Percentiles rank a stretch among this genome's conserved stretches.
phyloP scores from a whole-genome alignment of 1,140 invertebrate species.

The Drosophila persimilis region DNA sequence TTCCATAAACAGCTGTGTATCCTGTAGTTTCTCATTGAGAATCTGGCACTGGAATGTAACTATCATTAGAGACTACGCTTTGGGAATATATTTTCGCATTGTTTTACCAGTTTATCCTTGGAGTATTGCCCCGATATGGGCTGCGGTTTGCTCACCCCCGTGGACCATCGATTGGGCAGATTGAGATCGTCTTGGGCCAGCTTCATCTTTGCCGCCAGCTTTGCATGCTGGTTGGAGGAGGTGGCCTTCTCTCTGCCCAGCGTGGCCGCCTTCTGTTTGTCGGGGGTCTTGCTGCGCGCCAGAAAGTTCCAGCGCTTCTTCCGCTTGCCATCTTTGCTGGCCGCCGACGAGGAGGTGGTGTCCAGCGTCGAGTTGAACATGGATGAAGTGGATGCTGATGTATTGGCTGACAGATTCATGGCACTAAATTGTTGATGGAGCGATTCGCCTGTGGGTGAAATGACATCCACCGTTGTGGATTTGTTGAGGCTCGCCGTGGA shows the following conservation, averaged over 20 bases:
- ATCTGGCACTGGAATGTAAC: conserved; percentile 87
- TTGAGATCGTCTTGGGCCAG: conserved; percentile 83
- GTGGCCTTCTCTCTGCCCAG: conserved; percentile 85
- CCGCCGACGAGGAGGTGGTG: conserved; percentile 59
- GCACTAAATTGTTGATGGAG: conserved; percentile 77
- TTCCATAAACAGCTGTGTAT: conserved; percentile 92
- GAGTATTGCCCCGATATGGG: conserved; percentile 88
- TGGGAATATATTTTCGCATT: too few species aligned
- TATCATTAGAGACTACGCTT: background rate
- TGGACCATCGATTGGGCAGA: conserved; percentile 87
- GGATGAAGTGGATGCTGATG: conserved; percentile 66
- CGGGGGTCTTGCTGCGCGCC: conserved; percentile 84
- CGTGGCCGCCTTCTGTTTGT: conserved; percentile 86
- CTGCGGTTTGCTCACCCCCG: conserved; percentile 86
- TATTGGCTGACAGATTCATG: conserved; percentile 76
- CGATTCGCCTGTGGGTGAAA: conserved; percentile 49
- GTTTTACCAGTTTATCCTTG: conserved; percentile 89
- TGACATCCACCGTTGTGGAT: conserved; percentile 49
- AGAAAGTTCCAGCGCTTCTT: conserved; percentile 86
- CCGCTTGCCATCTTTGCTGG: conserved; percentile 85
- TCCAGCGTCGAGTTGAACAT: conserved; percentile 67
- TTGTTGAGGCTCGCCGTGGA: conserved; percentile 61
- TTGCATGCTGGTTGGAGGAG: conserved; percentile 61
- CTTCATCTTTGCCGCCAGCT: conserved; percentile 83
- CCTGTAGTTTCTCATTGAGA: conserved; percentile 91